Evolutionary conservation across 1,140 invertebrate species (phyloP).

Genomic region (Berghia stephanieae): DNA sequence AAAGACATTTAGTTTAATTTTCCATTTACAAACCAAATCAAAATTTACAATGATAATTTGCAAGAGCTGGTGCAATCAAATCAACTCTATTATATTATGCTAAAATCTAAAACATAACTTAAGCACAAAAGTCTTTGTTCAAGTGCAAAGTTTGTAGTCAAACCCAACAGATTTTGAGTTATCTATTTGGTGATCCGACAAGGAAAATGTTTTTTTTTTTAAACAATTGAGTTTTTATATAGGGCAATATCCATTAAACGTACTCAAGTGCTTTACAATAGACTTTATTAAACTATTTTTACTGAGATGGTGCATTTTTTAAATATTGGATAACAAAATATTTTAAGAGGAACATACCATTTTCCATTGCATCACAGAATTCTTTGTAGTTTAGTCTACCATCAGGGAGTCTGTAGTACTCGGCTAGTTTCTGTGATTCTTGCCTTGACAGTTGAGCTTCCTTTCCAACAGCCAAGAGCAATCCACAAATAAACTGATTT

Average conservation of each 20-base stretch:
- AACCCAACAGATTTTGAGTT: too few species aligned
- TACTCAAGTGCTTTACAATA: too few species aligned
- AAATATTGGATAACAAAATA: neutral
- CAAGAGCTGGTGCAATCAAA: neutral
- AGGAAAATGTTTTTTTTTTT: too few species aligned
- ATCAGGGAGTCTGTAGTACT: conserved; percentile 62
- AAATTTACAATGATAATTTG: neutral
- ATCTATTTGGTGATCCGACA: too few species aligned
- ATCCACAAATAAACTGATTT: conserved; percentile 65
- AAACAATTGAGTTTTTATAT: too few species aligned
- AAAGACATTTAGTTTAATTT: neutral
- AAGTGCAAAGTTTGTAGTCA: too few species aligned
- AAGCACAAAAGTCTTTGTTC: too few species aligned
- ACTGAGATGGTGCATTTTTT: too few species aligned
- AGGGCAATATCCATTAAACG: too few species aligned
- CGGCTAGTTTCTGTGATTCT: conserved; percentile 64
- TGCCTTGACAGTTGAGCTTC: conserved; percentile 60
- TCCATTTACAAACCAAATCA: neutral
- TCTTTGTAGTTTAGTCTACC: conserved; percentile 64
- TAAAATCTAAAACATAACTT: too few species aligned
- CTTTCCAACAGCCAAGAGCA: conserved; percentile 62
- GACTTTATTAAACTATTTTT: too few species aligned
- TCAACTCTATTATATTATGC: too few species aligned
- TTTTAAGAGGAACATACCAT: conserved; percentile 51
- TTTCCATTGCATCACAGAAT: conserved; percentile 66